phyloP scores from a whole-genome alignment of 2,113 vertebrate species.

The Mugil cephalus region DNA sequence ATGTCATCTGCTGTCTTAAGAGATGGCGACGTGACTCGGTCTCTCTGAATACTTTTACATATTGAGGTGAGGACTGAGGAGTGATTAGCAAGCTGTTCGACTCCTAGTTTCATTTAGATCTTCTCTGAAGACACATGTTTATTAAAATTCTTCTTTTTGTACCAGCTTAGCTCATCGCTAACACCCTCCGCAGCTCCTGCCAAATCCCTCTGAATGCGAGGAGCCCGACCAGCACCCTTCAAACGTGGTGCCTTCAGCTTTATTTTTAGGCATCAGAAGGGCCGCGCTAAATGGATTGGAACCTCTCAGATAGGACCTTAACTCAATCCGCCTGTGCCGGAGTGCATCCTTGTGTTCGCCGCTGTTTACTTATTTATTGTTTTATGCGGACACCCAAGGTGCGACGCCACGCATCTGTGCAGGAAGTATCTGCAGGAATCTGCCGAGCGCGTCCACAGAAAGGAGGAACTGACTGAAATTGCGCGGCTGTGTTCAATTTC shows the following conservation, averaged over 20 bases:
- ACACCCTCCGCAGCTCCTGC: not conserved
- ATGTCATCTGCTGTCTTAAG: not conserved
- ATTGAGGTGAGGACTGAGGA: not conserved
- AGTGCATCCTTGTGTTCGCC: slow-evolving; percentile 26
- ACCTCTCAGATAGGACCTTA: slow-evolving; percentile 30
- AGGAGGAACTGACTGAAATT: not conserved
- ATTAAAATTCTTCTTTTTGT: not conserved
- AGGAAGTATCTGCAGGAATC: slow-evolving; percentile 34
- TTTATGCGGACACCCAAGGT: slow-evolving; percentile 42
- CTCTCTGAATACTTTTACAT: not conserved
- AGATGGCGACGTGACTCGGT: not conserved
- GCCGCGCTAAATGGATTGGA: slow-evolving; percentile 56
- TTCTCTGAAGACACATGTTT: not conserved
- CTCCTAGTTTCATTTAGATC: not conserved
- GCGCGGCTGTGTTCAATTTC: too few relatives aligned
- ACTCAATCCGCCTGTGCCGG: slow-evolving; percentile 17
- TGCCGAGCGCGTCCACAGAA: not conserved
- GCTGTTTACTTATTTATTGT: slow-evolving; percentile 72
- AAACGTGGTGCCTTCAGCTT: slow-evolving; percentile 25
- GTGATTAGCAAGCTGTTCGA: not conserved
- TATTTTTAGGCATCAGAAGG: slow-evolving; percentile 53
- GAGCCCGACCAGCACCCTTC: slow-evolving; percentile 26
- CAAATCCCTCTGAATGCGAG: slow-evolving; percentile 13
- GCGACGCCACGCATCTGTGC: slow-evolving; percentile 24
- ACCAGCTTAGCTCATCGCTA: too few relatives aligned